Conservation (phyloP, 2,888 invertebrate genomes). For the Trissolcus brochymenae region DNA sequence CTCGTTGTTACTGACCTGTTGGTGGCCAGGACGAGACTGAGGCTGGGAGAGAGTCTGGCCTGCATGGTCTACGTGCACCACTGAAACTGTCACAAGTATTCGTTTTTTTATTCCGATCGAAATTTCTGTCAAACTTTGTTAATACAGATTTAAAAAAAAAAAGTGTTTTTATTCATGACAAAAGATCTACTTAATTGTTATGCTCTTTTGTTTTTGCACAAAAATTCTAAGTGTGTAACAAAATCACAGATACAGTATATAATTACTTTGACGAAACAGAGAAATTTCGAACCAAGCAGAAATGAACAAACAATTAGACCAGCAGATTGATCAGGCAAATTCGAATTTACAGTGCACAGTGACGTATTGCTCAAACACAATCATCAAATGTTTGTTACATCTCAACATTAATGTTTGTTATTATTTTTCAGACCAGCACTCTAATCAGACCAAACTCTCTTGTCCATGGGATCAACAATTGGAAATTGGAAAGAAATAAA, state of each 20-base stretch:
- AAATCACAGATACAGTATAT: too few relatives aligned
- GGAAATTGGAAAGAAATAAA: too few relatives aligned
- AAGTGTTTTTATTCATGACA: neutral
- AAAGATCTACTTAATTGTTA: constrained; percentile 31
- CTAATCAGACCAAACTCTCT: constrained; percentile 72
- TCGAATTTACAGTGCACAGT: constrained; percentile 6
- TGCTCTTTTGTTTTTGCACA: neutral
- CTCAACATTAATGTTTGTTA: neutral
- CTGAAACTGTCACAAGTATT: constrained; percentile 74
- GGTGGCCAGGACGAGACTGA: constrained; percentile 76
- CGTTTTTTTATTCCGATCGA: constrained; percentile 72
- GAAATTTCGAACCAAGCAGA: too few relatives aligned
- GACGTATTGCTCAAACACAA: neutral
- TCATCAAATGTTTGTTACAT: neutral
- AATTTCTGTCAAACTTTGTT: constrained; percentile 45
- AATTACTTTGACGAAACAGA: too few relatives aligned
- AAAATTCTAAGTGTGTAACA: too few relatives aligned
- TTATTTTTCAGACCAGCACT: neutral
- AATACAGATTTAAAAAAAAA: constrained; percentile 30
- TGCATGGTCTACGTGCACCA: constrained; percentile 76
- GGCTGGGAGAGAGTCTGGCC: constrained; percentile 76
- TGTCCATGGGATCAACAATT: constrained; percentile 35
- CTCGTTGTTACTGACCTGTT: constrained; percentile 75
- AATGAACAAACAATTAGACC: too few relatives aligned
- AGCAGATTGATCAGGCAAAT: constrained; percentile 2